Conservation (phyloP, 2,113 vertebrate genomes). For the Brienomyrus brachyistius region DNA sequence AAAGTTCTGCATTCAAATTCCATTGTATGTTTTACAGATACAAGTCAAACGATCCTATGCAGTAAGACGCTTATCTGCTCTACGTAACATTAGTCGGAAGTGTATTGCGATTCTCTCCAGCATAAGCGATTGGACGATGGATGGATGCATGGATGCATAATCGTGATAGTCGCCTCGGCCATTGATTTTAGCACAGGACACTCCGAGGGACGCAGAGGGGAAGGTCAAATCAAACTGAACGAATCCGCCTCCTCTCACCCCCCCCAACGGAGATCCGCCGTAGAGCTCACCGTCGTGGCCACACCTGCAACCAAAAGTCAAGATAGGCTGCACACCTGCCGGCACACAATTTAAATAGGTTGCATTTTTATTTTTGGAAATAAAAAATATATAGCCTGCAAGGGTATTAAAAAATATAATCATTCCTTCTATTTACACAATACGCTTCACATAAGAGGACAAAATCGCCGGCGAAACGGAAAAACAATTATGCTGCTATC, state of each 20-base stretch:
- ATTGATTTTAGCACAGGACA: background rate
- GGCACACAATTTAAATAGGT: background rate
- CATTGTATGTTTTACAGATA: background rate
- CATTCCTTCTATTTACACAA: background rate
- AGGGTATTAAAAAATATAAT: background rate
- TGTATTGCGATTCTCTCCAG: background rate
- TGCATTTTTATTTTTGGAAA: background rate
- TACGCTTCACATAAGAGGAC: background rate
- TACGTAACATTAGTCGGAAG: background rate
- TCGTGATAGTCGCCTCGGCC: background rate
- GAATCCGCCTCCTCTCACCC: background rate
- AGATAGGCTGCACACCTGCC: constrained; percentile 29
- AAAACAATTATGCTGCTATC: background rate
- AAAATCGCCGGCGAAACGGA: background rate
- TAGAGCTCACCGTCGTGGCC: constrained; percentile 29
- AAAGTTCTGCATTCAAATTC: background rate
- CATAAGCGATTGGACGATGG: background rate
- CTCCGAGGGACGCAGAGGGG: background rate
- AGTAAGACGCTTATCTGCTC: background rate
- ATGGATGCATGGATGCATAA: background rate
- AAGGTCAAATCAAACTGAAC: constrained; percentile 28
- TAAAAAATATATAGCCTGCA: background rate
- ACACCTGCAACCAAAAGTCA: constrained; percentile 55
- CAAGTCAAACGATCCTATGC: background rate
- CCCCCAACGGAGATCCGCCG: background rate